phyloP scores from a whole-genome alignment of 1,140 invertebrate genomes.

The Lasioglossum baleicum region DNA sequence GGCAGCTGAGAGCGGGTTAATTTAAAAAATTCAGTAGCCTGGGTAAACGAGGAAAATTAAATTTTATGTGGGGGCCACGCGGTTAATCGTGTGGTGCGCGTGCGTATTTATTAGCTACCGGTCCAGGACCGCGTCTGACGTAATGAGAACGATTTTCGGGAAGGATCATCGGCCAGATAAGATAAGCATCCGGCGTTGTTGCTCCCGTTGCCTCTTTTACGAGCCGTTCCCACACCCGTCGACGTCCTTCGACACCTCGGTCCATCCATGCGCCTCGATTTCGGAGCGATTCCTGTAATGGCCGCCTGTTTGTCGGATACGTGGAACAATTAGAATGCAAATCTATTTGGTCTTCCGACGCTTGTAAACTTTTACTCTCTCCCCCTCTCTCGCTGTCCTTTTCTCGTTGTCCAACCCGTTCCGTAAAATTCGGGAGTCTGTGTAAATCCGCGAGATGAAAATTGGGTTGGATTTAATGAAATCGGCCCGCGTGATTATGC shows the following conservation, averaged over 20 bases:
- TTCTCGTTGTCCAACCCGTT: neutral
- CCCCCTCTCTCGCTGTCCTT: neutral
- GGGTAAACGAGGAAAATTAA: slow-evolving; percentile 57
- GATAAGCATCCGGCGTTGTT: slow-evolving; percentile 48
- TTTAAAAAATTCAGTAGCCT: slow-evolving; percentile 61
- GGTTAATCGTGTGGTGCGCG: slow-evolving; percentile 38
- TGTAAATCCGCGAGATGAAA: neutral
- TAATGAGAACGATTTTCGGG: slow-evolving; percentile 52
- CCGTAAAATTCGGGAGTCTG: neutral
- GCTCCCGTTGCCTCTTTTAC: slow-evolving; percentile 37
- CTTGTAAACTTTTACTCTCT: slow-evolving; percentile 1
- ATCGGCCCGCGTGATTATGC: neutral
- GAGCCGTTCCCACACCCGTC: neutral
- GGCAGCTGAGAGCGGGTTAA: slow-evolving; percentile 29
- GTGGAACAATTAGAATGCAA: slow-evolving; percentile 74
- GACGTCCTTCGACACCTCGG: slow-evolving; percentile 50
- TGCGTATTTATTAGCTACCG: slow-evolving; percentile 39
- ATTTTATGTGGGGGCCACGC: slow-evolving; percentile 32
- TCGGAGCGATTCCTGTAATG: slow-evolving; percentile 38
- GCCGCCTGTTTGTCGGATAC: slow-evolving; percentile 53
- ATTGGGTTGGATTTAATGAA: slow-evolving; percentile 10
- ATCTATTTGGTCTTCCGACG: slow-evolving; percentile 37
- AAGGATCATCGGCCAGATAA: slow-evolving; percentile 46
- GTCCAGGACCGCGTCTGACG: slow-evolving; percentile 30
- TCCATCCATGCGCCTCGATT: neutral